Base-by-base conservation (phyloP, 2,113 vertebrate species). In the Peromyscus maniculatus region DNA sequence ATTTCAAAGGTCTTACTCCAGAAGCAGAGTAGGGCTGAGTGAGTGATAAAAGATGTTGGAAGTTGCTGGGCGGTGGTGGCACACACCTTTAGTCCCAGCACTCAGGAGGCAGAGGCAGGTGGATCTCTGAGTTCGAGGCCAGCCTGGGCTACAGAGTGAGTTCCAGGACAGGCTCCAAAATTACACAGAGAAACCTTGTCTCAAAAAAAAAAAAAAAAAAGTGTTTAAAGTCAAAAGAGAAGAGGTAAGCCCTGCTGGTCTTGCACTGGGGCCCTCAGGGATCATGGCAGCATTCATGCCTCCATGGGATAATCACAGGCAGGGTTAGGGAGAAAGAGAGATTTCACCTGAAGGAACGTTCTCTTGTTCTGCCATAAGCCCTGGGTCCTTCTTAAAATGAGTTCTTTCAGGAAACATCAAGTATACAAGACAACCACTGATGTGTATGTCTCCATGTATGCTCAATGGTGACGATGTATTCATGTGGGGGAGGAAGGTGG, bases 321-420 rank as follows among this genome's bases (percentile, higher is more conserved):
- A 77, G 62, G 83, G 86, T 3, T 43, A 77, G 39, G 71, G 64
- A 52, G 66, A 43, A 33, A 36, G 59, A 10, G 16, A 31, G 0
- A 79, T 46, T 89, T 87, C 62, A 33, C 17, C 4, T 39, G 21
- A 55, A 71, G 72, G 8, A 22, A 79, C 9, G 39, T 92, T 80
- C 36, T 75, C 31, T 89, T 26, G 46, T 66, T 33, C 57, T 66
- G 11, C n/a, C 62, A 24, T 67, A 11, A 17, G 33, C 69, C 69
- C 72, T 79, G 46, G 57, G 9, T 78, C 91, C 39, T 31, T 88
- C 52, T 84, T 91, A 26, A 84, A 92, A 93, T 95, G 64, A 89
- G 16, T 88, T 64, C 69, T 87, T 93, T 91, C 43, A 84, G 69
- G 77, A 90, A 87, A 71, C 7, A 92, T 31, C 57, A 89, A 82